Evolutionary conservation across 2,797 vertebrate genomes (phyloP), one percentile per base, ranked within the genome.

Genomic region (Thunnus albacares): DNA sequence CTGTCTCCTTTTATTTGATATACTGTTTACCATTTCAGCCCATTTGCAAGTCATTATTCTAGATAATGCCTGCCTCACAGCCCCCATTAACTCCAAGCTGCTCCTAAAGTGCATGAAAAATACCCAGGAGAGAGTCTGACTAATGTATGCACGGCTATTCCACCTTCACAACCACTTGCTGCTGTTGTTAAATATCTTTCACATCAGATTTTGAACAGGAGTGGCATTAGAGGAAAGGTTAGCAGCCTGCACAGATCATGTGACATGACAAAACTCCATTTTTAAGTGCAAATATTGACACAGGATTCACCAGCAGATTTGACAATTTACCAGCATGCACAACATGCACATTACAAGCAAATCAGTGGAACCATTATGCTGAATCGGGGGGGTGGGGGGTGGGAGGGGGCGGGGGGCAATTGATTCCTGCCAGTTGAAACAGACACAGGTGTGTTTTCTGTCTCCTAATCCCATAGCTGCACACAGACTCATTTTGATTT

Each of bases 11-110:
- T 79, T 45, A 82, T 88, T 80, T 87, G 60, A 84, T 78, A 76
- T 49, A 85, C 45, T 69, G 71, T 87, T 85, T 73, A 84, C 78
- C 73, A 83, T 83, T 82, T 86, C 63, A 77, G 59, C 71, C 75
- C 72, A 81, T 90, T 86, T 87, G 55, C 2, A 20, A 75, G 63
- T 83, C 83, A 66, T 91, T 84, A 88, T 84, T 91, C 68, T 35
- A 22, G 9, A 67, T 82, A 81, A 82, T 82, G 74, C 55, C 45
- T 69, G 66, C 57, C 80, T 83, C 47, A 59, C 77, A 81, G 78
- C 64, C 56, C 74, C 74, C 73, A 84, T 90, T 87, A 87, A 66
- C 61, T 71, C 58, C 55, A 83, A 81, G 71, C 74, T 80, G 67
- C 79, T 72, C 75, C 56, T 85, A 71, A 82, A 85, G 71, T 78